Base-by-base conservation (phyloP, 2,113 vertebrate species). In the Embiotoca jacksoni region DNA sequence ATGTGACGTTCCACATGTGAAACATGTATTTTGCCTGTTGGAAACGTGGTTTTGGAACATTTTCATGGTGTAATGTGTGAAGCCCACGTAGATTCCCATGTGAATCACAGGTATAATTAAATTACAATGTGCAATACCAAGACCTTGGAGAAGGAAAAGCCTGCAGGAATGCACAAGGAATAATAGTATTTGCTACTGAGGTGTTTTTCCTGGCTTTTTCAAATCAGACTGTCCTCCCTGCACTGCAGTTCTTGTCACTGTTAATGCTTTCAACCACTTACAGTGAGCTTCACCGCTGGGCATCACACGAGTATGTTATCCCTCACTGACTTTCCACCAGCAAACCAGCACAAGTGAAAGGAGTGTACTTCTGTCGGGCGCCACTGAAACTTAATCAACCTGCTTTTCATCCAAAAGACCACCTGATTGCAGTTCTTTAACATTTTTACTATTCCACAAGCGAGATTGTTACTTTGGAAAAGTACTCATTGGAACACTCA, bases 361-460 rank as follows among this genome's bases (percentile, higher is more conserved):
- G 23, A 23, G 23, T 23, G 23, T 31, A 10, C 10, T 36, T 35
- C 13, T 11, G 2, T 2, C 55, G 14, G 33, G 13, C 23, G 23
- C 23, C 23, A 23, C 23, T 23, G 23, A 23, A 23, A 23, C 23
- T 23, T 23, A 23, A 23, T 23, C 23, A 23, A 23, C 23, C 60
- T 57, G 0, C 31, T 0, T 54, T 60, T 56, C 15, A 75, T 55
- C 10, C 31, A 36, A 37, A n/a, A 39, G 49, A 44, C n/a, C 35
- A 31, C 46, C 68, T 76, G 53, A 68, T 41, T 32, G 65, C 58
- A 41, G 15, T 30, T 49, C 23, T 66, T 33, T 50, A 55, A 33
- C n/a, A 49, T 23, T 15, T 1, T 44, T 39, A 46, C 31, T 56
- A 65, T 66, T 60, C 52, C 52, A 56, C 37, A n/a, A 44, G 32